Percentiles rank a stretch among this genome's conserved stretches.
These are phyloP conservation scores for Adoxophyes honmai DNA, from an alignment of 1,140 invertebrate species.

Conservation along the genomic window DNA sequence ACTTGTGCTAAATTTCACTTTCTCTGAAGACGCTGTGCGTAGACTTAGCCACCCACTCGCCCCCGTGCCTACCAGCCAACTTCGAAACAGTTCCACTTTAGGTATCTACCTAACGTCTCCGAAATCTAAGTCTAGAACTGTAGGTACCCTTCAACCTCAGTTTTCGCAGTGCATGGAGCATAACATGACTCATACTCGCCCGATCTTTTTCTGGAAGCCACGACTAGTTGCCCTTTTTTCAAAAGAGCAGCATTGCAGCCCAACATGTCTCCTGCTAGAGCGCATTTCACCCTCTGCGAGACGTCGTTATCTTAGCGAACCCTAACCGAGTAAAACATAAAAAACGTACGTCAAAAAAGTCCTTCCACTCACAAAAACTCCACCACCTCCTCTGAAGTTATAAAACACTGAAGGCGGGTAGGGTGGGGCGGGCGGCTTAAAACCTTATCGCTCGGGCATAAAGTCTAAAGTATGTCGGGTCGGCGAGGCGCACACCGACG, in stretches of 20 bases:
- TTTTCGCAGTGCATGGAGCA: too few species aligned
- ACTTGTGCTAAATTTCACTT: slow-evolving; percentile 77
- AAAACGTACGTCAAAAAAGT: slow-evolving; percentile 76
- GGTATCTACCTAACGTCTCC: too few species aligned
- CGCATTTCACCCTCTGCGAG: slow-evolving; percentile 52
- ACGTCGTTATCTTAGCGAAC: slow-evolving; percentile 73
- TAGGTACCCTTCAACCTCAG: too few species aligned
- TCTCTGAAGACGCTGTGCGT: slow-evolving; percentile 73
- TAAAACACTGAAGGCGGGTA: slow-evolving; percentile 62
- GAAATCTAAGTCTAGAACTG: too few species aligned
- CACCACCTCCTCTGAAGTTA: slow-evolving; percentile 64
- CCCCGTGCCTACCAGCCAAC: slow-evolving; percentile 45
- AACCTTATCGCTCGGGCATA: slow-evolving; percentile 45
- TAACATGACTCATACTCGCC: not conserved
- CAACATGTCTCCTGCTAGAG: slow-evolving; percentile 38
- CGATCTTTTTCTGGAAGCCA: not conserved
- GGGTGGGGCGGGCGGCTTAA: slow-evolving; percentile 33
- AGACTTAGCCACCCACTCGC: slow-evolving; percentile 62
- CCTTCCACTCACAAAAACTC: slow-evolving; percentile 72
- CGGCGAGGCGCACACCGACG: slow-evolving; percentile 39
- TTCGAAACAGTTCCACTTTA: slow-evolving; percentile 41
- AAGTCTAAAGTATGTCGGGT: slow-evolving; percentile 41
- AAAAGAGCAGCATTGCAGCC: slow-evolving; percentile 17
- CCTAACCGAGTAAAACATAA: slow-evolving; percentile 74
- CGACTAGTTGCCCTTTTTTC: slow-evolving; percentile 17